Evolutionary conservation across 2,888 invertebrate species (phyloP).

Genomic region (Xestia rhomboidea): DNA sequence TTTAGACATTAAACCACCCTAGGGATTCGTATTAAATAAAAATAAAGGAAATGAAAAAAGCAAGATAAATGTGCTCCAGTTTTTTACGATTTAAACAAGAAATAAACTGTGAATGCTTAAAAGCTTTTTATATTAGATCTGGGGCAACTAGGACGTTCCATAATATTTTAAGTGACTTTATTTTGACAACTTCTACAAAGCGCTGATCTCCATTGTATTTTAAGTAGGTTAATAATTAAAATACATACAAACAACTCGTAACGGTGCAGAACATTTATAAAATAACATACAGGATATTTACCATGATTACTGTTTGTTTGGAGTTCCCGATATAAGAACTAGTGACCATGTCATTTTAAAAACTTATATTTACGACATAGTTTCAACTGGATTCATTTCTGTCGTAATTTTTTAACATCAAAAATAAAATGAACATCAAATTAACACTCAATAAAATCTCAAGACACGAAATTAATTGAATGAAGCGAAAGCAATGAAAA

Average conservation of each 20-base stretch:
- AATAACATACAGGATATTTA: too few relatives aligned
- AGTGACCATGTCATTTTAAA: too few relatives aligned
- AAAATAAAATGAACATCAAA: conserved; percentile 15
- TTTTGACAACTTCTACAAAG: not conserved
- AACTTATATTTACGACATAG: too few relatives aligned
- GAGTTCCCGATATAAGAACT: too few relatives aligned
- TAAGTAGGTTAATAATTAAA: not conserved
- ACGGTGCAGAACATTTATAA: not conserved
- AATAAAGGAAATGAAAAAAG: conserved; percentile 72
- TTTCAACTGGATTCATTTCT: too few relatives aligned
- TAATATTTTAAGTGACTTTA: conserved; percentile 23
- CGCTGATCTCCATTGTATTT: not conserved
- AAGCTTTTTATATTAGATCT: conserved; percentile 40
- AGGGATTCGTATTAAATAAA: conserved; percentile 67
- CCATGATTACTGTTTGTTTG: too few relatives aligned
- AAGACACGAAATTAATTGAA: conserved; percentile 72
- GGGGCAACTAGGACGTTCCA: conserved; percentile 17
- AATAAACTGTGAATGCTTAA: conserved; percentile 44
- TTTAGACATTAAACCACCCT: conserved; percentile 64
- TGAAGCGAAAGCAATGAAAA: conserved; percentile 74
- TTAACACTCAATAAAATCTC: conserved; percentile 54
- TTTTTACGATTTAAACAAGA: conserved; percentile 67
- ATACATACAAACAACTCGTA: not conserved
- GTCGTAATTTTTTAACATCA: not conserved
- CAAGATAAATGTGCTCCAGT: conserved; percentile 72